Evolutionary conservation across 1,140 invertebrate species (phyloP), one percentile per base, ranked within the genome.

Genomic region (Hypsibius dujardini): DNA sequence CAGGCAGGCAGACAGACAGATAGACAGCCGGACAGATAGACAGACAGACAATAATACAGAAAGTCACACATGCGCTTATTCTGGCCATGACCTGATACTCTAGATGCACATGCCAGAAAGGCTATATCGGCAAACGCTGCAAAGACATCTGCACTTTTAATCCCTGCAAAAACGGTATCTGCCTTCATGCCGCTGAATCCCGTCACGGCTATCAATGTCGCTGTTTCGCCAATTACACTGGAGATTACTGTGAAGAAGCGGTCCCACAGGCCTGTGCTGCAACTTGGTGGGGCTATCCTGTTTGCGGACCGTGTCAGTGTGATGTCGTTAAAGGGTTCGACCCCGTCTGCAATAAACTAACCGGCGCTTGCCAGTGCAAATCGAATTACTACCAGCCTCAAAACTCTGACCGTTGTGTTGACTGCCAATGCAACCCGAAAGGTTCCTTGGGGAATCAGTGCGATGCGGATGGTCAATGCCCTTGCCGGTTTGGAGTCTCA

Each of bases 261-360:
- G 81, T 87, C 1, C 84, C 87, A 46, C 85, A 88, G 74, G 86
- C 87, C 0, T 96, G 94, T 77, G 92, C 93, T 0, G 86, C 88
- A 0, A 88, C 89, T 2, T 98, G 93, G 92, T 95, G 90, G 87
- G 91, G 91, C 0, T 87, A 87, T 72, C 89, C 89, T 0, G 87
- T 92, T 0, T 98, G 95, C 81, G 93, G 92, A 0, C 92, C 93
- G 0, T 98, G 95, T 77, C 84, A 87, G 72, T 98, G 95, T 78
- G 86, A 89, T 73, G 82, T 85, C 1, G 82, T 85, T 1, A 86
- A 86, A 74, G 95, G 94, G 2, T 95, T 93, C 76, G 88, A 92
- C 78, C 87, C n/a, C n/a, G n/a, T n/a, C n/a, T n/a, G n/a, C n/a
- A n/a, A n/a, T n/a, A n/a, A n/a, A n/a, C n/a, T n/a, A n/a, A n/a